phyloP scores from a whole-genome alignment of 2,797 vertebrate species.

The Thalassophryne amazonica region DNA sequence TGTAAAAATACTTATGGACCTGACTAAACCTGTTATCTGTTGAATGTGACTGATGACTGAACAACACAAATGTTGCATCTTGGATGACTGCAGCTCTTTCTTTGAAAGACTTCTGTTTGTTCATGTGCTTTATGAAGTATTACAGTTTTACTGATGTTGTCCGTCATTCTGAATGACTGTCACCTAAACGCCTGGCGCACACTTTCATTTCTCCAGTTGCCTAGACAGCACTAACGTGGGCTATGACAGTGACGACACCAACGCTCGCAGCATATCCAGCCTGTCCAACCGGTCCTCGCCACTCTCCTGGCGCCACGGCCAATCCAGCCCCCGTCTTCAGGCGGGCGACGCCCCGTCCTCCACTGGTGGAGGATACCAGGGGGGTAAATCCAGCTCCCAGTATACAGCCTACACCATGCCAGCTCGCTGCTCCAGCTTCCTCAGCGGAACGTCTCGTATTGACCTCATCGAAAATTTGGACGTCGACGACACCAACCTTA shows the following conservation, averaged over 20 bases:
- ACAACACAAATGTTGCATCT: slow-evolving; percentile 25
- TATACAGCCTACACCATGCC: slow-evolving; percentile 96
- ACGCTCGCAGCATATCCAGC: slow-evolving; percentile 92
- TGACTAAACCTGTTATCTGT: too few species aligned
- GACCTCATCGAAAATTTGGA: slow-evolving; percentile 91
- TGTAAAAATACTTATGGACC: too few species aligned
- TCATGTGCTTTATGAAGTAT: too few species aligned
- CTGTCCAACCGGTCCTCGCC: slow-evolving; percentile 96
- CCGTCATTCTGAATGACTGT: not conserved
- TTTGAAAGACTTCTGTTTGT: slow-evolving; percentile 34
- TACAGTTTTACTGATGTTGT: not conserved
- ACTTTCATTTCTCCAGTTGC: slow-evolving; percentile 74
- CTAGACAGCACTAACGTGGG: slow-evolving; percentile 87
- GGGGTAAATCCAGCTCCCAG: slow-evolving; percentile 72
- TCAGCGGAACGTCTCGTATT: slow-evolving; percentile 90
- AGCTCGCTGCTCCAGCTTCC: slow-evolving; percentile 88
- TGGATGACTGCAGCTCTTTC: slow-evolving; percentile 38
- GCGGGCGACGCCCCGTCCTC: slow-evolving; percentile 93
- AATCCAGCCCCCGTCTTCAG: slow-evolving; percentile 94
- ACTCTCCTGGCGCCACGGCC: slow-evolving; percentile 95
- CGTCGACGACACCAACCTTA: slow-evolving; percentile 83
- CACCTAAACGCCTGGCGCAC: not conserved
- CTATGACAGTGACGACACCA: slow-evolving; percentile 96
- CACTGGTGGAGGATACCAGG: slow-evolving; percentile 82
- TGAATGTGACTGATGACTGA: slow-evolving; percentile 30